Base-by-base conservation (phyloP, 2,113 vertebrate genomes). In the Phoxinus phoxinus region DNA sequence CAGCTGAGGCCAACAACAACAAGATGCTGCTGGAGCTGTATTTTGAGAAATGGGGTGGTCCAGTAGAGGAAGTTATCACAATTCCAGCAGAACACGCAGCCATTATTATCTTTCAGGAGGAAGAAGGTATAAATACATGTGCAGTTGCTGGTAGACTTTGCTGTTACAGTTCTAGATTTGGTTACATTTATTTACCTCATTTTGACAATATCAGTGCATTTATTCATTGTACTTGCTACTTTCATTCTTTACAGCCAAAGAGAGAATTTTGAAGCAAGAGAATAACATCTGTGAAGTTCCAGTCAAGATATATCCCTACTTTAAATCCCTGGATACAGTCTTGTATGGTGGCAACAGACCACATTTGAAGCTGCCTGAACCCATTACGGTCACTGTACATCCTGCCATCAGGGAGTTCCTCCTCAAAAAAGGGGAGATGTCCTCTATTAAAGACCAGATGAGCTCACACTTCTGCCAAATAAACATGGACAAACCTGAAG, bases 301-400 rank as follows among this genome's bases (percentile, higher is more conserved):
- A 0, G 65, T 99, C 30, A 93, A 88, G 51, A 89, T 97, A 69
- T 96, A 96, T 85, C 96, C 95, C 0, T 98, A 95, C 91, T 96
- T 95, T 0, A 0, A 58, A 19, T 96, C 93, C 0, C 87, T 98
- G 89, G 91, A 92, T 73, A 86, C 92, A 12, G 94, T 95, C 65
- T 89, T 98, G 0, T 97, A 97, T n/a, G 95, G 96, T 32, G 92
- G 93, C 75, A 91, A 94, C 0, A 94, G 95, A 0, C 96, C 96
- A 0, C 59, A 86, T 37, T 92, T 96, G 88, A 95, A 94, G 86
- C 87, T 95, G 67, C 97, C 96, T 0, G 91, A 96, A 25, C 89
- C 97, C n/a, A 67, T 96, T 86, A 92, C 75, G 13, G 72, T 96
- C 69, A 78, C 5, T 2, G 58, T 98, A 85, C 90, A 92, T 74